Evolutionary conservation across 1,140 invertebrate species (phyloP).

Genomic region (Drosophila lacertosa): DNA sequence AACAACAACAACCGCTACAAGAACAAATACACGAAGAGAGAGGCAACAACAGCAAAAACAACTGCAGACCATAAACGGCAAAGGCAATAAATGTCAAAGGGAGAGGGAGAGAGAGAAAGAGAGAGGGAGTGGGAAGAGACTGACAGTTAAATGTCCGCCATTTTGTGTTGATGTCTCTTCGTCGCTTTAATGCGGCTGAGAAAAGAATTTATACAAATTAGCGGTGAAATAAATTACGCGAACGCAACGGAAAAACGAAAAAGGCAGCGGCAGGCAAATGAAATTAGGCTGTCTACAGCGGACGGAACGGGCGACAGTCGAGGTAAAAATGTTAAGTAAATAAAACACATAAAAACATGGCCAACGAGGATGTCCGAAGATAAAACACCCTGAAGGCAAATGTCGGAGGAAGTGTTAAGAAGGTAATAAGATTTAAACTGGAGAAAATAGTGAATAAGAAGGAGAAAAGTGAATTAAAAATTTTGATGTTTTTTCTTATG

Average conservation of each 20-base stretch:
- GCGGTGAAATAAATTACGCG: conserved; percentile 71
- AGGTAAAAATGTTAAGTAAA: conserved; percentile 56
- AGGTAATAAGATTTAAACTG: too few relatives aligned
- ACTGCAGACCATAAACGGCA: conserved; percentile 30
- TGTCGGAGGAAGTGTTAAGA: too few relatives aligned
- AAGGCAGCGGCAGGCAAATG: conserved; percentile 47
- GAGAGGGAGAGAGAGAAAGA: background rate
- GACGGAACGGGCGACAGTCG: conserved; percentile 27
- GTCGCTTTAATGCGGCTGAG: conserved; percentile 55
- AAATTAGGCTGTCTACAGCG: conserved; percentile 51
- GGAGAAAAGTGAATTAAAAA: too few relatives aligned
- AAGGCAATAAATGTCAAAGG: conserved; percentile 27
- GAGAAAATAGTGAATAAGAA: too few relatives aligned
- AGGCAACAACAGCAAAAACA: background rate
- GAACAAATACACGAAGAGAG: background rate
- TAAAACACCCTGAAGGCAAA: conserved; percentile 22
- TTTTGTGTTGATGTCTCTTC: conserved; percentile 57
- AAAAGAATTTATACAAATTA: conserved; percentile 75
- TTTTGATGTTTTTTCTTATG: too few relatives aligned
- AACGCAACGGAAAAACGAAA: conserved; percentile 21
- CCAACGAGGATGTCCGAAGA: background rate
- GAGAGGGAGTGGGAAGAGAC: background rate
- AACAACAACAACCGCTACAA: conserved; percentile 10
- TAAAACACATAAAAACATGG: conserved; percentile 37
- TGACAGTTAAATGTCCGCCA: conserved; percentile 52